phyloP scores from a whole-genome alignment of 1,140 invertebrate species.

The Campoletis sonorensis region DNA sequence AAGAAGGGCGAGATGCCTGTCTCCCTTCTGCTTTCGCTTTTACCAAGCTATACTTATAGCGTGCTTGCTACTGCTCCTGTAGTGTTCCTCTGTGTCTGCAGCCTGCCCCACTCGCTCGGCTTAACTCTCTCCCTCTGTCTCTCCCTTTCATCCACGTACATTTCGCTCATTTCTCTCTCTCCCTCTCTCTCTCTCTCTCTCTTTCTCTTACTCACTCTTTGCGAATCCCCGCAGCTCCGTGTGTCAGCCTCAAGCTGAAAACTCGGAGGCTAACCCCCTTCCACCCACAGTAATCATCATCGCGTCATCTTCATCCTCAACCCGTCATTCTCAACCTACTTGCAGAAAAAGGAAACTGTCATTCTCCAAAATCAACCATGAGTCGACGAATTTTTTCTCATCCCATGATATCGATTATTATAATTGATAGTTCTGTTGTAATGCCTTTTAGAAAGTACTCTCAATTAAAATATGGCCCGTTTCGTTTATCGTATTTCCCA shows the following conservation, averaged over 20 bases:
- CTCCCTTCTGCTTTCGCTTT: constrained; percentile 77
- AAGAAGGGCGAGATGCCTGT: constrained; percentile 77
- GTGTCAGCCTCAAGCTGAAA: constrained; percentile 26
- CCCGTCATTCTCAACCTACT: constrained; percentile 21
- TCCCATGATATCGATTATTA: neutral
- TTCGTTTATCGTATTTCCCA: no score
- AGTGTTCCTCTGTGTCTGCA: constrained; percentile 70
- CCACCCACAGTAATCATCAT: constrained; percentile 21
- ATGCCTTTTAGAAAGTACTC: neutral
- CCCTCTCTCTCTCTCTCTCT: neutral
- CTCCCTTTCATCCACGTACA: constrained; percentile 53
- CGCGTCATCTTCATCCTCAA: constrained; percentile 23
- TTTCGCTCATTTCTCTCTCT: constrained; percentile 44
- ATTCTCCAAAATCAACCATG: constrained; percentile 2
- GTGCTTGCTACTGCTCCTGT: constrained; percentile 56
- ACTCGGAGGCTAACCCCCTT: neutral
- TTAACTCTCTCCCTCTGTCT: constrained; percentile 37
- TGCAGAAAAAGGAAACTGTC: constrained; percentile 15
- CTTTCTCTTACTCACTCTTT: constrained; percentile 49
- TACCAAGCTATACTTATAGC: constrained; percentile 58
- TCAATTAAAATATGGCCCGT: neutral
- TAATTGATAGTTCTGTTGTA: neutral
- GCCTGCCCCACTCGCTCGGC: constrained; percentile 56
- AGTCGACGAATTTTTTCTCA: neutral
- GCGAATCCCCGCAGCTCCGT: constrained; percentile 33